Evolutionary conservation across 2,888 invertebrate genomes (phyloP).

Genomic region (Folsomia candida): DNA sequence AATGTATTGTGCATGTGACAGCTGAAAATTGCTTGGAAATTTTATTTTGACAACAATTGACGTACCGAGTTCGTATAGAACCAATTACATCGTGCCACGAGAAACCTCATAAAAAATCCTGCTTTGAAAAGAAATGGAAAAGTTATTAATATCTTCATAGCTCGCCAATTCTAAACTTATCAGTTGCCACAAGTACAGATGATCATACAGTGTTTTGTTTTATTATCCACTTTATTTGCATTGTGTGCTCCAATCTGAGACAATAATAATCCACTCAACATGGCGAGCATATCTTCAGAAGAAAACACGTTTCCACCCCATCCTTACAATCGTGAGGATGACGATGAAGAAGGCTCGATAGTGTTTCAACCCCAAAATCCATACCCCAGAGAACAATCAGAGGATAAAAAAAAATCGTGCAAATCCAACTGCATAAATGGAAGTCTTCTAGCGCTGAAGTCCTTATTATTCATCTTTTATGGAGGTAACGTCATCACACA

Average conservation of each 20-base stretch:
- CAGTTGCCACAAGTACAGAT: too few relatives aligned
- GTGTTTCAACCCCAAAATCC: conserved; percentile 27
- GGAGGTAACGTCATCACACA: conserved; percentile 39
- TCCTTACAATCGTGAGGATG: conserved; percentile 4
- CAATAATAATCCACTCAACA: not conserved
- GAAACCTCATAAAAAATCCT: too few relatives aligned
- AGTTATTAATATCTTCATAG: too few relatives aligned
- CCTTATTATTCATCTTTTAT: conserved; percentile 49
- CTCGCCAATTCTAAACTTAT: too few relatives aligned
- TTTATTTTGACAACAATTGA: not conserved
- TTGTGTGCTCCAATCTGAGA: too few relatives aligned
- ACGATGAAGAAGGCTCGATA: conserved; percentile 19
- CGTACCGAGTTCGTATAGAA: too few relatives aligned
- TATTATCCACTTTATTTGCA: too few relatives aligned
- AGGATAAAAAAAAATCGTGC: conserved; percentile 36
- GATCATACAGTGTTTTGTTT: too few relatives aligned
- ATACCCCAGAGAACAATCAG: conserved; percentile 28
- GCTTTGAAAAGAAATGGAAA: too few relatives aligned
- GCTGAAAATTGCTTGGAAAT: conserved; percentile 13
- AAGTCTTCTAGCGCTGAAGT: conserved; percentile 45
- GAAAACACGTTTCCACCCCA: not conserved
- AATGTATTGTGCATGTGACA: conserved; percentile 13
- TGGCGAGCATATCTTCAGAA: conserved; percentile 10
- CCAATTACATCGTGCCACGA: too few relatives aligned
- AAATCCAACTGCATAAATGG: conserved; percentile 46